Evolutionary conservation across 2,888 invertebrate species (phyloP).

Genomic region (Spilarctia lutea): DNA sequence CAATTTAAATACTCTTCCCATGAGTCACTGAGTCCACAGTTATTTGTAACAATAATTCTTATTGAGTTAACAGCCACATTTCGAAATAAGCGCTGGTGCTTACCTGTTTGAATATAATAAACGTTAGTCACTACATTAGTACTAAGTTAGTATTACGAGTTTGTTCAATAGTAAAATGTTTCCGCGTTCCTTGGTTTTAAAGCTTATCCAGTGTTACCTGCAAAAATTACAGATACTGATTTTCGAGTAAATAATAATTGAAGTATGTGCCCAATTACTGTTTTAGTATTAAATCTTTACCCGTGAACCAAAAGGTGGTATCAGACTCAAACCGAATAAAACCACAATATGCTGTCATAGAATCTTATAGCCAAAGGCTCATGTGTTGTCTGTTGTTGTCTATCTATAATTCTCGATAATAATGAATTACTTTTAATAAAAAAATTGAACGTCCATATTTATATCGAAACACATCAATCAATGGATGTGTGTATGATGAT

Average conservation of each 20-base stretch:
- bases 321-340: neutral
- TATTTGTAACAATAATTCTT: conserved; percentile 32
- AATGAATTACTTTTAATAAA: neutral
- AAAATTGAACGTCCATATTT: neutral
- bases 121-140: conserved; percentile 39
- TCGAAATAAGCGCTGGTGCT: conserved; percentile 34
- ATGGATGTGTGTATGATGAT: neutral
- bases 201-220: neutral
- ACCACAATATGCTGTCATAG: neutral
- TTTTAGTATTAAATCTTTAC: too few relatives aligned
- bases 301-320: too few relatives aligned
- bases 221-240: too few relatives aligned
- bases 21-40: conserved; percentile 47
- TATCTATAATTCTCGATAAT: too few relatives aligned
- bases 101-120: conserved; percentile 32
- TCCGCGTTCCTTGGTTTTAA: neutral
- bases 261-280: too few relatives aligned
- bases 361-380: neutral
- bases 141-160: neutral
- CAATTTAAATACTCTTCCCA: conserved; percentile 53
- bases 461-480: neutral
- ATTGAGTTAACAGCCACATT: conserved; percentile 33
- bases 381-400: too few relatives aligned
- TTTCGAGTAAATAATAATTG: too few relatives aligned
- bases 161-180: neutral